Evolutionary conservation across 2,888 invertebrate genomes (phyloP), one percentile per base, ranked within the genome.

Genomic region (Polymixis flavicincta): DNA sequence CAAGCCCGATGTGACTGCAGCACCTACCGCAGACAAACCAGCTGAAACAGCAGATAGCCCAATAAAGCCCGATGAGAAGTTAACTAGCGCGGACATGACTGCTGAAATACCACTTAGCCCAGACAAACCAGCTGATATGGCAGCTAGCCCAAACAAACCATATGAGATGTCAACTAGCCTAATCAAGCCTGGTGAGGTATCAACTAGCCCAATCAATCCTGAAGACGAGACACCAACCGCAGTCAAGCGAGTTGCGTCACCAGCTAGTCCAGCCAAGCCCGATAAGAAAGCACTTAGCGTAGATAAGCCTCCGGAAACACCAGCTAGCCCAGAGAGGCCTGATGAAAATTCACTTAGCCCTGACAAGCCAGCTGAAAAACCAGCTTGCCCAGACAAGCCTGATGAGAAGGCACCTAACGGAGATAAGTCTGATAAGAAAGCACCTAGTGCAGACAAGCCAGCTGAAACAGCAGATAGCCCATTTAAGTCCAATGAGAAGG

Each of bases 141-240:
- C 7, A n/a, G 3, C 57, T 1, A 80, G 73, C 1, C 48, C 48
- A 48, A 9, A 17, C 14, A 61, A 55, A 0, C 13, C 11, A 1
- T 17, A 25, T 9, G 73, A 68, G 0, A 54, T 66, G 0, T 14
- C 37, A 45, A 32, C 71, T 11, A 83, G 69, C 25, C 63, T 37
- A 19, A 32, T 52, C 28, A 82, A 70, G 22, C 50, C 67, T 11
- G 82, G 77, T 1, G 73, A 79, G 0, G 3, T 0, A 7, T 17
- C 13, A 74, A 76, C 48, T 37, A 37, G 37, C 37, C 37, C 37
- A 37, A 6, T 5, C 3, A 37, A 37, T 3, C 37, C 50, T 1
- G 19, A 19, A 19, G 48, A 60, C 17, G 14, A 19, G 7, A 1
- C 0, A 60, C 4, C 48, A 13, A 69, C 32, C 50, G 6, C 50